Percentiles rank a stretch among this genome's conserved stretches.
Evolutionary conservation across 2,797 vertebrate genomes (phyloP).

Genomic region (Linurgus olivaceus): DNA sequence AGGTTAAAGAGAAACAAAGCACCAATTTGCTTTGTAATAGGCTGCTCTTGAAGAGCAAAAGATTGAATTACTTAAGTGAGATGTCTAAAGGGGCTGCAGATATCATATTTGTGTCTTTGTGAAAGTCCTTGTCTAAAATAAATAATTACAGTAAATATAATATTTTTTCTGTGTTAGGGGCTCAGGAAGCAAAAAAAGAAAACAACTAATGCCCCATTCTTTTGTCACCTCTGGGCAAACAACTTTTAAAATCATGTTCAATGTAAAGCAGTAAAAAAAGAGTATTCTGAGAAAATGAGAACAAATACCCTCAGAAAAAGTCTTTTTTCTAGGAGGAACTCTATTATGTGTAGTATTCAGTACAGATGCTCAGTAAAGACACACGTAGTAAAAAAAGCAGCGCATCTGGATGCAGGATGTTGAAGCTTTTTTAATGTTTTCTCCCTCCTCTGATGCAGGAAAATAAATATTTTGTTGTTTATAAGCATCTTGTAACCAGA

Average conservation of each 20-base stretch:
- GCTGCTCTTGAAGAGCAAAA: neutral
- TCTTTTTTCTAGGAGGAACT: neutral
- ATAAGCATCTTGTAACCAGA: neutral
- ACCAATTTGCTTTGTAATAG: neutral
- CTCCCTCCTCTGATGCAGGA: neutral
- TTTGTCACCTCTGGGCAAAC: neutral
- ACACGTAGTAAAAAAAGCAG: neutral
- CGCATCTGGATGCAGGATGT: neutral
- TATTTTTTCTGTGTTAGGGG: neutral
- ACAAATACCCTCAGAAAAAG: neutral
- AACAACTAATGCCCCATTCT: neutral
- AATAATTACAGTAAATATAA: neutral
- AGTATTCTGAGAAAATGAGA: neutral
- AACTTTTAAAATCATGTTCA: neutral
- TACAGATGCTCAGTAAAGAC: neutral
- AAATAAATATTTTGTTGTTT: neutral
- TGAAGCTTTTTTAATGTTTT: neutral
- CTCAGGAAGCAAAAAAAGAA: neutral
- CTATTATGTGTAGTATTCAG: neutral
- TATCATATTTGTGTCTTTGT: neutral
- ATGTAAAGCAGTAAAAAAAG: neutral
- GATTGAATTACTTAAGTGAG: conserved; percentile 25
- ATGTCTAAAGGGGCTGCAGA: neutral
- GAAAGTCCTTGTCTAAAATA: conserved; percentile 18
- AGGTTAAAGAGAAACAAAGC: conserved; percentile 48